These are phyloP conservation scores for Gymnarchus niloticus DNA, from an alignment of 2,113 vertebrate genomes.

Conservation along the genomic window DNA sequence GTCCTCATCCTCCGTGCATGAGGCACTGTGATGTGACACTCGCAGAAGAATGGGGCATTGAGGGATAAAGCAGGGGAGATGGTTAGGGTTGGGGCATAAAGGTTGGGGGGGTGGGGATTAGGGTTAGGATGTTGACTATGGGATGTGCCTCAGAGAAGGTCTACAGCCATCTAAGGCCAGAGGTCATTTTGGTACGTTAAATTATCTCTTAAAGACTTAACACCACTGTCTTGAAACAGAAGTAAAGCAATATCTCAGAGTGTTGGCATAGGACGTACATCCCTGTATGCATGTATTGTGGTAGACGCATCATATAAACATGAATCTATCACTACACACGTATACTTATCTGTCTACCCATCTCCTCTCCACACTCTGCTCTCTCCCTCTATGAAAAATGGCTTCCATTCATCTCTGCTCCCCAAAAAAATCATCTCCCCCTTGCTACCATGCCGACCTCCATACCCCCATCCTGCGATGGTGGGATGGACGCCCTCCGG, in stretches of 20 bases:
- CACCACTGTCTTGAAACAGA: not conserved
- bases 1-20: not conserved
- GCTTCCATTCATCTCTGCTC: not conserved
- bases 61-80: no score
- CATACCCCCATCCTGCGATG: no score
- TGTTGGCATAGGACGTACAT: not conserved
- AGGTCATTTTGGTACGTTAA: not conserved
- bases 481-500: no score
- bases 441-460: no score
- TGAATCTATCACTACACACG: not conserved
- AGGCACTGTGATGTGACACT: no score
- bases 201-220: not conserved
- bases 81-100: not conserved
- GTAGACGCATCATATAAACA: not conserved
- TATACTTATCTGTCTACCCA: not conserved
- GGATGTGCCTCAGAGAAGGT: not conserved
- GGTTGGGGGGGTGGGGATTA: not conserved
- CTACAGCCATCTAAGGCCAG: not conserved
- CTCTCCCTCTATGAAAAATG: no score
- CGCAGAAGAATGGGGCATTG: no score
- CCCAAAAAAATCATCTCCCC: no score
- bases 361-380: not conserved
- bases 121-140: not conserved
- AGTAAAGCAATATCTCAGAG: not conserved
- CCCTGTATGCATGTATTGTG: not conserved